Conservation (phyloP, 2,888 invertebrate genomes). For the Pristionchus mayeri region DNA sequence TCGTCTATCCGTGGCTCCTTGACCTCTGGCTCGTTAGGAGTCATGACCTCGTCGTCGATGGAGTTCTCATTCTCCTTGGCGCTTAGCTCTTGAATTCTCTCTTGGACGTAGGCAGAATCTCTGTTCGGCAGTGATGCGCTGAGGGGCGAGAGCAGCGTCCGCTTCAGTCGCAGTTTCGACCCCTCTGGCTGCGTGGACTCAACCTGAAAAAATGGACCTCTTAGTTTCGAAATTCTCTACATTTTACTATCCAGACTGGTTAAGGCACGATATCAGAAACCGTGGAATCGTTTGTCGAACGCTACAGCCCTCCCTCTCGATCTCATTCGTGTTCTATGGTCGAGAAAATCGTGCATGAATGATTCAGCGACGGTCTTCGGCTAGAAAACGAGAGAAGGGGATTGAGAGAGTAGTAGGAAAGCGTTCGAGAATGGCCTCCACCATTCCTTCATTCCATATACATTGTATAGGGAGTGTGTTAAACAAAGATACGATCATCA, state of each 20-base stretch:
- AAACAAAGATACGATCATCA: too few species aligned
- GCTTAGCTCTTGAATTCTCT: conserved; percentile 60
- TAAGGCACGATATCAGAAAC: too few species aligned
- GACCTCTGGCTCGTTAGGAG: not conserved
- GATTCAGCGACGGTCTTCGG: not conserved
- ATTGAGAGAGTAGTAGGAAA: not conserved
- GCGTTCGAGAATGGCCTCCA: too few species aligned
- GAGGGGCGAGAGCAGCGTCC: conserved; percentile 26
- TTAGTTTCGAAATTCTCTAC: too few species aligned
- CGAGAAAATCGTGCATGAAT: conserved; percentile 8
- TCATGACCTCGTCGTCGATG: not conserved
- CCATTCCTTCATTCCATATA: too few species aligned
- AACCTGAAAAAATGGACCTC: not conserved
- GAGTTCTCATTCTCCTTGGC: conserved; percentile 22
- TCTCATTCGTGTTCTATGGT: not conserved
- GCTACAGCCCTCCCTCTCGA: not conserved
- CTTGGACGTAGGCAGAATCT: conserved; percentile 63
- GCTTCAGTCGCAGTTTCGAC: not conserved
- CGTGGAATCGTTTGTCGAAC: too few species aligned
- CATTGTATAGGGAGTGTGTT: too few species aligned
- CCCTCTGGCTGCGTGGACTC: not conserved
- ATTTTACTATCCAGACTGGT: too few species aligned
- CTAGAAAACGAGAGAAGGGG: not conserved
- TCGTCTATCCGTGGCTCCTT: conserved; percentile 23
- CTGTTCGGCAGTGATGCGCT: conserved; percentile 49